Percentiles rank a stretch among this genome's conserved stretches.
phyloP scores from a whole-genome alignment of 1,140 invertebrate genomes.

The Acyrthosiphon pisum region DNA sequence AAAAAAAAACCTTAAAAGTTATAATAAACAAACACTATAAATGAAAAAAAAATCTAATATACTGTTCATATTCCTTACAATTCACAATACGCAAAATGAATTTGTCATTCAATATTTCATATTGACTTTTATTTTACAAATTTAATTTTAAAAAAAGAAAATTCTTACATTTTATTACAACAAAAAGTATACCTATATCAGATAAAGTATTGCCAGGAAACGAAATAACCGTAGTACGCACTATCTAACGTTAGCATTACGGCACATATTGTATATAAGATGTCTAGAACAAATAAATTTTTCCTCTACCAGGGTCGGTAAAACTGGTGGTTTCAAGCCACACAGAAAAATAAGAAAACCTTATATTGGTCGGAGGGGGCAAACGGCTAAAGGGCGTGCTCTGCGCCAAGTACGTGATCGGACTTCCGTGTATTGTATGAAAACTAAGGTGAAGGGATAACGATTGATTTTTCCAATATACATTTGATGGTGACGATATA shows the following conservation, averaged over 20 bases:
- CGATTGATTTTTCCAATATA: constrained; percentile 53
- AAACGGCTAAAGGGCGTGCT: constrained; percentile 47
- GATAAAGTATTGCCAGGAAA: background rate
- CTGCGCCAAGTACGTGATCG: constrained; percentile 51
- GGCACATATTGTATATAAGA: background rate
- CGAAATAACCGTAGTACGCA: background rate
- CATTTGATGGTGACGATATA: background rate
- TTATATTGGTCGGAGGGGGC: background rate
- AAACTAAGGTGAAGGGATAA: constrained; percentile 30
- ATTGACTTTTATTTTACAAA: background rate
- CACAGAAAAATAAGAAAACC: constrained; percentile 41
- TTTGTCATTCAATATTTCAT: background rate
- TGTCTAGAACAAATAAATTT: constrained; percentile 23
- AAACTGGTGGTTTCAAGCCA: background rate
- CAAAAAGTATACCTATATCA: background rate
- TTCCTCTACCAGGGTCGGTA: background rate
- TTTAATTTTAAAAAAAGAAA: background rate
- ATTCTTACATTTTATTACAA: background rate
- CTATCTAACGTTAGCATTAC: background rate
- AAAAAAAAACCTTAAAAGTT: background rate
- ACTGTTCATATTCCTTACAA: background rate
- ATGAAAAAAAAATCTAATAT: background rate
- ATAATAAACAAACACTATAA: background rate
- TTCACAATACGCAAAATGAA: background rate
- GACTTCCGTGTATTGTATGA: constrained; percentile 10